Conservation (phyloP, 2,113 vertebrate genomes). For the Indicator indicator region DNA sequence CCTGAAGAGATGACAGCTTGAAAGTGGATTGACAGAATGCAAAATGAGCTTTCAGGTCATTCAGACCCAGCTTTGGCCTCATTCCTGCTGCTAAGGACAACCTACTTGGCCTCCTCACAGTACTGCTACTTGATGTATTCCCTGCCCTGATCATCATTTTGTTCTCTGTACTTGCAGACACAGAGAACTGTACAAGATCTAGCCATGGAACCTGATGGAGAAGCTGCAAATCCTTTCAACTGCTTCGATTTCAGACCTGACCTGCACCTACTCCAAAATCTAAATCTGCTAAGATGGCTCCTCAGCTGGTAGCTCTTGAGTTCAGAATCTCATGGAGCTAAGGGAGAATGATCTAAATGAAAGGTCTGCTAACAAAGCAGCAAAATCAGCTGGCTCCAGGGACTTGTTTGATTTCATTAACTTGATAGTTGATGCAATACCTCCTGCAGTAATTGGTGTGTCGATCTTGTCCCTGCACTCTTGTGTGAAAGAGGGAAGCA, state of each 20-base stretch:
- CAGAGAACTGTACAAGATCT: neutral
- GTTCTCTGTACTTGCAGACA: neutral
- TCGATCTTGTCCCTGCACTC: conserved; percentile 57
- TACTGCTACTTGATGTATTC: neutral
- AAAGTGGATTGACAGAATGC: neutral
- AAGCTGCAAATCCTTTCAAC: neutral
- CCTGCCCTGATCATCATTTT: neutral
- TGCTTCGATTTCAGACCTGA: neutral
- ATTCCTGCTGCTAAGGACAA: neutral
- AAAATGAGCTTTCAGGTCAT: neutral
- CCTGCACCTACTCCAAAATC: neutral
- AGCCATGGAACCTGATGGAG: neutral
- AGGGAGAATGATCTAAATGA: conserved; percentile 50
- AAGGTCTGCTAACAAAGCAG: conserved; percentile 59
- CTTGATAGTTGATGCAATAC: conserved; percentile 56
- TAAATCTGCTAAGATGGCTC: neutral
- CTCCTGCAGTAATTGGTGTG: conserved; percentile 53
- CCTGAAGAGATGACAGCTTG: neutral
- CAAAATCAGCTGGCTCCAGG: conserved; percentile 35
- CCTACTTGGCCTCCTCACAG: neutral
- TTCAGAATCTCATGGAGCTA: conserved; percentile 29
- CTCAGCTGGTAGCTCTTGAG: neutral
- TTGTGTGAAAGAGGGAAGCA: conserved; percentile 12
- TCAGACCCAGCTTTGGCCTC: neutral
- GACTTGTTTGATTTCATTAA: conserved; percentile 70